These are phyloP conservation scores for Phoronis australis DNA, from an alignment of 2,888 invertebrate species.

Conservation along the genomic window DNA sequence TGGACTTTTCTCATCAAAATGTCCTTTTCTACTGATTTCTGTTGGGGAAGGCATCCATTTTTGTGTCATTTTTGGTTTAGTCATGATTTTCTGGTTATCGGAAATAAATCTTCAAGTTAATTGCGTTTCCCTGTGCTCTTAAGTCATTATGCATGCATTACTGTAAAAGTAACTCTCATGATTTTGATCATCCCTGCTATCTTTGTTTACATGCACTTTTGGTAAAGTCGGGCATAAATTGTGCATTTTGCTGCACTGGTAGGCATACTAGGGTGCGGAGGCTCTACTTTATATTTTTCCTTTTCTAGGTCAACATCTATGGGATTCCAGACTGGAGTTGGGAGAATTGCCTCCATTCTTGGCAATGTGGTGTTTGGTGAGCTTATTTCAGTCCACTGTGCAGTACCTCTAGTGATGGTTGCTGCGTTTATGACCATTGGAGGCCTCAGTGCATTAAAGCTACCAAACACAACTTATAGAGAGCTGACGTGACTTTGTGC, in stretches of 20 bases:
- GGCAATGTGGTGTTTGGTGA: constrained; percentile 85
- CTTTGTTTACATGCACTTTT: not conserved
- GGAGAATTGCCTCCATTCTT: constrained; percentile 81
- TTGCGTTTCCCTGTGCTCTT: too few relatives aligned
- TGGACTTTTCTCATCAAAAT: too few relatives aligned
- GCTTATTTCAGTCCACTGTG: constrained; percentile 80
- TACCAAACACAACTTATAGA: constrained; percentile 78
- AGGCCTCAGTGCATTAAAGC: constrained; percentile 77
- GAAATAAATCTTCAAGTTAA: too few relatives aligned
- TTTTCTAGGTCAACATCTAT: constrained; percentile 77
- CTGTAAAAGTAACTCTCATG: too few relatives aligned
- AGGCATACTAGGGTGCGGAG: not conserved
- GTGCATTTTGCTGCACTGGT: not conserved
- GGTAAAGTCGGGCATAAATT: not conserved
- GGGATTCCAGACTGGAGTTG: constrained; percentile 84
- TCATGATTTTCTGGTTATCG: too few relatives aligned
- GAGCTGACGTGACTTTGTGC: too few relatives aligned
- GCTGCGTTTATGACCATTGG: constrained; percentile 78
- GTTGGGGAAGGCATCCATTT: too few relatives aligned
- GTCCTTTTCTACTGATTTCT: too few relatives aligned
- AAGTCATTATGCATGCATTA: too few relatives aligned
- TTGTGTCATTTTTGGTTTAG: too few relatives aligned
- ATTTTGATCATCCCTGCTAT: too few relatives aligned
- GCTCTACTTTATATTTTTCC: constrained; percentile 7
- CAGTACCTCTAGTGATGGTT: constrained; percentile 86